phyloP scores from a whole-genome alignment of 2,888 invertebrate genomes.

The Lathronympha strigana region DNA sequence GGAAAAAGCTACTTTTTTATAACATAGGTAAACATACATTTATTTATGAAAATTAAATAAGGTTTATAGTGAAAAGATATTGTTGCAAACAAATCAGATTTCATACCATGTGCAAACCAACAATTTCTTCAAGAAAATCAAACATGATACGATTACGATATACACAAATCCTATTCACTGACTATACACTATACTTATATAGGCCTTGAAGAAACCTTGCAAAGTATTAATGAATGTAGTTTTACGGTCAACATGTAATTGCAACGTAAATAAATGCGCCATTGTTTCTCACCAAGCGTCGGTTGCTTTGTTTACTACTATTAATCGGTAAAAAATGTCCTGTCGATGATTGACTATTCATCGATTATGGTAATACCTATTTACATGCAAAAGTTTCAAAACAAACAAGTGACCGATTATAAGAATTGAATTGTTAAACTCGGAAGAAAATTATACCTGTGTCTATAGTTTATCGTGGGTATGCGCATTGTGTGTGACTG shows the following conservation, averaged over 20 bases:
- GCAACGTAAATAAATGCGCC: conserved; percentile 14
- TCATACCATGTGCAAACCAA: too few species aligned
- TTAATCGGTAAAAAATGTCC: conserved; percentile 3
- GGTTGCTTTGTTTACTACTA: conserved; percentile 21
- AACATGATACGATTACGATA: not conserved
- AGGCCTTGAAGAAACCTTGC: conserved; percentile 19
- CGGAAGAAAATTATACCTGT: too few species aligned
- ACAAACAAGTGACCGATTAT: conserved; percentile 9
- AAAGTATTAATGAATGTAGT: conserved; percentile 19
- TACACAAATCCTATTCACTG: not conserved
- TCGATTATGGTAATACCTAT: conserved; percentile 7
- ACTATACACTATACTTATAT: not conserved
- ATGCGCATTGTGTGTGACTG: too few species aligned
- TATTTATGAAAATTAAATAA: too few species aligned
- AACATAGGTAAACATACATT: too few species aligned
- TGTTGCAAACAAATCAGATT: too few species aligned
- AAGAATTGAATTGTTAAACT: too few species aligned
- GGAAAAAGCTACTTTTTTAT: too few species aligned
- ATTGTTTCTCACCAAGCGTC: conserved; percentile 30
- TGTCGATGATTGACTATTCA: not conserved
- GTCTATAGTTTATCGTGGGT: too few species aligned
- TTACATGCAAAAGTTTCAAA: not conserved
- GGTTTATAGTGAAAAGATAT: too few species aligned
- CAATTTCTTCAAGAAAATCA: too few species aligned
- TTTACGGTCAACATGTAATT: conserved; percentile 24